Evolutionary conservation across 2,113 vertebrate species (phyloP), one percentile per base, ranked within the genome.

Genomic region (Poeciliopsis retropinna): DNA sequence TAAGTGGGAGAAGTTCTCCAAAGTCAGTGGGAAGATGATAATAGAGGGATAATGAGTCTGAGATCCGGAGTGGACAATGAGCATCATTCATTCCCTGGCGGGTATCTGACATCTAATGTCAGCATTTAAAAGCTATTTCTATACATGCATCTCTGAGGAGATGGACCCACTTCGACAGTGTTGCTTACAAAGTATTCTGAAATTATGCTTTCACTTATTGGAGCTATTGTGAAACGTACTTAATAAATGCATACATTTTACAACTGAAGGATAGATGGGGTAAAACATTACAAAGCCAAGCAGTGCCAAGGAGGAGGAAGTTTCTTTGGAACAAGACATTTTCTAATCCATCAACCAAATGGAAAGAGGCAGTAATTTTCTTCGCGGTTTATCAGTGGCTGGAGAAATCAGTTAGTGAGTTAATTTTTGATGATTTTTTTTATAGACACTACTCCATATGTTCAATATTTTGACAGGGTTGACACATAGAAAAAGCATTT

Each of bases 41-140:
- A 90, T 90, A 87, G 85, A 76, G 64, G 76, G 89, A 89, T 90
- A 91, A 92, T 90, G 89, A 89, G 80, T 81, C 81, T 86, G 91
- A 88, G 92, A 90, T 90, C 73, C 81, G 64, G 88, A 90, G 84
- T 88, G 79, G 76, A 87, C 76, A 73, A 73, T 34, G 71, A 37
- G 67, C 68, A 91, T 93, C 87, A 80, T 67, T 93, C 88, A 92
- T 86, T 81, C 78, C 47, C 70, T 76, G 76, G 75, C 64, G 57
- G 77, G 67, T 64, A 82, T 78, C 67, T 74, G 73, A 87, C 88
- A 85, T 65, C 44, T 60, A 72, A 64, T 60, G 78, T 75, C 60
- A 85, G 64, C 44, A 67, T 79, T 62, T 34, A 70, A 69, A 39
- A 63, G 70, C 44, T 47, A 0, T 73, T 72, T 70, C 51, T 67